Evolutionary conservation across 2,113 vertebrate genomes (phyloP).

Genomic region (Anarrhichthys ocellatus): DNA sequence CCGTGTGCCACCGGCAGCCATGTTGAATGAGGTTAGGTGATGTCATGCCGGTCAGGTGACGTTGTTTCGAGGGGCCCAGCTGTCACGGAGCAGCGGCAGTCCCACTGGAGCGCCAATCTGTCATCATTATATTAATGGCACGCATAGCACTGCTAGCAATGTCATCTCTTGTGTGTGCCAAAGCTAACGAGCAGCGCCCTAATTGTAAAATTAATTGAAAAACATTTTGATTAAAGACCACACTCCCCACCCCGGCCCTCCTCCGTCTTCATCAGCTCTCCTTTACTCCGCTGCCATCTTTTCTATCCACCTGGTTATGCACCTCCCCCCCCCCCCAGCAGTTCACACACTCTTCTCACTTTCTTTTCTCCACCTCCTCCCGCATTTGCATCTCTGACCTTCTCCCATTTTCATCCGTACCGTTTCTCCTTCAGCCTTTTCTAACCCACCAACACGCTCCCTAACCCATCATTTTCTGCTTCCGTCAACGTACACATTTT

Average conservation of each 20-base stretch:
- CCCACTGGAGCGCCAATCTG: conserved; percentile 79
- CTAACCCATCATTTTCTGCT: conserved; percentile 54
- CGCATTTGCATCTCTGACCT: conserved; percentile 43
- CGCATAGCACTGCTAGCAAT: conserved; percentile 71
- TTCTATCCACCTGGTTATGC: conserved; percentile 23
- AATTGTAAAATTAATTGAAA: conserved; percentile 86
- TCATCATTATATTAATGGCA: conserved; percentile 84
- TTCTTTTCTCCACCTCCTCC: conserved; percentile 34
- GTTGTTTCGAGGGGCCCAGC: conserved; percentile 67
- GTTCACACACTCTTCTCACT: conserved; percentile 15
- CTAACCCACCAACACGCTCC: conserved; percentile 15
- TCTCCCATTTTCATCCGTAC: conserved; percentile 35
- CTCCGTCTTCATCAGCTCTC: conserved; percentile 73
- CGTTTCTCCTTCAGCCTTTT: conserved; percentile 54
- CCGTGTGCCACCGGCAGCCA: conserved; percentile 57
- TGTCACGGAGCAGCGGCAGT: conserved; percentile 69
- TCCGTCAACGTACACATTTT: conserved; percentile 56
- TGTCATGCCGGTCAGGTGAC: conserved; percentile 78
- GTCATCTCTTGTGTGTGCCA: conserved; percentile 81
- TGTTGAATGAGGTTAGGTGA: conserved; percentile 73
- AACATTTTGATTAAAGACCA: conserved; percentile 85
- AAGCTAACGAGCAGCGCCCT: conserved; percentile 80
- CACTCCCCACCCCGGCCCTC: conserved; percentile 59
- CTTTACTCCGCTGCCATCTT: conserved; percentile 24
- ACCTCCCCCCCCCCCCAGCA: conserved; percentile 1